phyloP scores from a whole-genome alignment of 2,113 vertebrate genomes.

The Empidonax traillii region DNA sequence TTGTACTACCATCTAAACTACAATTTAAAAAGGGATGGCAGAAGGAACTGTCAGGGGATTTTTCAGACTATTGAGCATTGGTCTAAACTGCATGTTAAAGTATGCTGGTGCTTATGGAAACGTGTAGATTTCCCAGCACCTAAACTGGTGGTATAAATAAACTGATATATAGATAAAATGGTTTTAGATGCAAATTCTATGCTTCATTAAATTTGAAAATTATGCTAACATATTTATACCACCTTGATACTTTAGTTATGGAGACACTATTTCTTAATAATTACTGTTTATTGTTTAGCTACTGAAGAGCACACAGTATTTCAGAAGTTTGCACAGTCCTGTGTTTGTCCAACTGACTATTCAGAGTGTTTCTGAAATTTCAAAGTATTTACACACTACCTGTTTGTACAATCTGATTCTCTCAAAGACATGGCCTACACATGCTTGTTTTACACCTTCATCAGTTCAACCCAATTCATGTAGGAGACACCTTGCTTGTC shows the following conservation, averaged over 20 bases:
- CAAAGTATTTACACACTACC: background rate
- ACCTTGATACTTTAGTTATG: background rate
- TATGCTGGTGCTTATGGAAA: background rate
- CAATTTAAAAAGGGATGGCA: background rate
- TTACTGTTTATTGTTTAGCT: background rate
- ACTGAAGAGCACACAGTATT: background rate
- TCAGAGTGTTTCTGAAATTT: background rate
- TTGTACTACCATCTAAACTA: background rate
- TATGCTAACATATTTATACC: background rate
- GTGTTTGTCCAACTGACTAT: background rate
- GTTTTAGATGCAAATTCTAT: background rate
- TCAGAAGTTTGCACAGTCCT: background rate
- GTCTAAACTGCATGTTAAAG: background rate
- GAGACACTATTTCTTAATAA: background rate
- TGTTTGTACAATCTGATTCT: background rate
- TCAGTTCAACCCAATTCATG: background rate
- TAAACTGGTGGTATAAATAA: background rate
- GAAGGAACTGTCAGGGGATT: background rate
- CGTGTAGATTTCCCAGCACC: background rate
- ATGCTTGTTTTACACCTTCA: background rate
- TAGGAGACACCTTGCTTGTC: background rate
- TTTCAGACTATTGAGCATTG: background rate
- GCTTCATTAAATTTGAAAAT: background rate
- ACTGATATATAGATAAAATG: rapidly evolving
- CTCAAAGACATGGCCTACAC: background rate